Percentiles rank a stretch among this genome's conserved stretches.
Evolutionary conservation across 2,113 vertebrate genomes (phyloP).

Genomic region (Psammodynastes pulverulentus): DNA sequence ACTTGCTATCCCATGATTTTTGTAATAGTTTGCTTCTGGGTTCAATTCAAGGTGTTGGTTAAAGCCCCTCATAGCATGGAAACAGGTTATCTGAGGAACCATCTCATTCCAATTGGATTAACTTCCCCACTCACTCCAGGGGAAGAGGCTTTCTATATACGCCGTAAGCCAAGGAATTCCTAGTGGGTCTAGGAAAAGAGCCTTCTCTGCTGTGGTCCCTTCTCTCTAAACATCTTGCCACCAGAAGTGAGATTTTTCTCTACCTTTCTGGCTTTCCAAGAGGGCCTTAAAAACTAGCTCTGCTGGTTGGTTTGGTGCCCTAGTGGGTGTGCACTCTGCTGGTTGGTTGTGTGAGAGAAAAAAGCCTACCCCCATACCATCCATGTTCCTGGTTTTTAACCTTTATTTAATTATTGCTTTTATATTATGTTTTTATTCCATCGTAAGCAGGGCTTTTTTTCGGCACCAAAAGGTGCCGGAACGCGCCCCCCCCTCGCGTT

Average conservation of each 20-base stretch:
- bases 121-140: neutral
- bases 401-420: neutral
- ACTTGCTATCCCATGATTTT: neutral
- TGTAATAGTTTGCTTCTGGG: neutral
- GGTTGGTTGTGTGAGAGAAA: neutral
- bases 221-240: neutral
- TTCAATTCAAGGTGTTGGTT: neutral
- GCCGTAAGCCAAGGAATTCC: neutral
- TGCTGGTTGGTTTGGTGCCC: neutral
- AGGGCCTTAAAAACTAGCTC: neutral
- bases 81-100: neutral
- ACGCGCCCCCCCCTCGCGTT: too few relatives aligned
- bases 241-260: neutral
- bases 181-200: neutral
- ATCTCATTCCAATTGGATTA: neutral
- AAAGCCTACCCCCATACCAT: neutral
- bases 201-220: neutral
- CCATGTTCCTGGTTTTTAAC: neutral
- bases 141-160: neutral
- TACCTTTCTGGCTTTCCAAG: neutral
- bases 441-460: too few relatives aligned
- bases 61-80: neutral
- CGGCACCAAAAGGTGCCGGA: too few relatives aligned
- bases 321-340: neutral
- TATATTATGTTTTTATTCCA: neutral